phyloP scores from a whole-genome alignment of 1,140 invertebrate species.

The Pteromalus puparum region DNA sequence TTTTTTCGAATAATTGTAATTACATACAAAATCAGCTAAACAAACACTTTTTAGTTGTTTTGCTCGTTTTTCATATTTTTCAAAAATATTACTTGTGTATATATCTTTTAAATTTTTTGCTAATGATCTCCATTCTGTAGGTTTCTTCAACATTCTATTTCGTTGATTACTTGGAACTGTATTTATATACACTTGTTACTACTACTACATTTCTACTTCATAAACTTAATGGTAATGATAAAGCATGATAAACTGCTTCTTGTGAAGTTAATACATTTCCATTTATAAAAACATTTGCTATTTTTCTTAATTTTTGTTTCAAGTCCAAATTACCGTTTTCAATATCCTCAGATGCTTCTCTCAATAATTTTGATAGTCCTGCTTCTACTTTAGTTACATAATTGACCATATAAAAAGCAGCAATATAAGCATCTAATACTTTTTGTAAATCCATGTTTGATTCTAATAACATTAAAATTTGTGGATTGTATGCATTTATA shows the following conservation, averaged over 20 bases:
- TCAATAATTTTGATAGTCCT: constrained; percentile 57
- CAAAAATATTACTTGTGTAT: not conserved
- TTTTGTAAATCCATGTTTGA: constrained; percentile 51
- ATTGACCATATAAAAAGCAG: constrained; percentile 58
- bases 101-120: not conserved
- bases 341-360: constrained; percentile 48
- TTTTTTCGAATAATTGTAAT: not conserved
- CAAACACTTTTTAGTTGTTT: no score
- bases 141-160: not conserved
- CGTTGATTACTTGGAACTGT: not conserved
- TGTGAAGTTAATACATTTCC: constrained; percentile 61
- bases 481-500: constrained; percentile 1
- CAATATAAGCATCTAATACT: constrained; percentile 57
- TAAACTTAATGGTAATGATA: constrained; percentile 53
- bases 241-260: constrained; percentile 61
- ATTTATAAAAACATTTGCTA: constrained; percentile 62
- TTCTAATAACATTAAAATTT: not conserved
- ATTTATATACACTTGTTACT: constrained; percentile 20
- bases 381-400: constrained; percentile 56
- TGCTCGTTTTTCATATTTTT: no score
- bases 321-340: constrained; percentile 46
- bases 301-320: constrained; percentile 56
- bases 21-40: not conserved
- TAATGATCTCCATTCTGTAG: not conserved
- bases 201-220: not conserved